Evolutionary conservation across 2,797 vertebrate species (phyloP).

Genomic region (Nyctalus aviator): DNA sequence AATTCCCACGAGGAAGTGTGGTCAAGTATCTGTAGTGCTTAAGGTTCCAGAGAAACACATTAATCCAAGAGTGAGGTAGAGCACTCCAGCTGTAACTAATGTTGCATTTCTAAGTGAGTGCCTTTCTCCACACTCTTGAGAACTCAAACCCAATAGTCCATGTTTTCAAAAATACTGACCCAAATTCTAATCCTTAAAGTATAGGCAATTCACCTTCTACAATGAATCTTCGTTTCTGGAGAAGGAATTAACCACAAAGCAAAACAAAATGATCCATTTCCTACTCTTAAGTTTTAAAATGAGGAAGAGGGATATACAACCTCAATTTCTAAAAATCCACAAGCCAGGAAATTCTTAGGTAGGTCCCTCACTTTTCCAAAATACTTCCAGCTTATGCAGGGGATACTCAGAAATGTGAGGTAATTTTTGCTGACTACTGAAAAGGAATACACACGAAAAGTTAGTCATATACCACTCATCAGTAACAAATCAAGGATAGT

Average conservation of each 20-base stretch:
- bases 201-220: neutral
- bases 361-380: neutral
- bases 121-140: neutral
- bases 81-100: neutral
- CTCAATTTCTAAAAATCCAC: constrained; percentile 3
- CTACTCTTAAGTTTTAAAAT: constrained; percentile 19
- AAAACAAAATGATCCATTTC: constrained; percentile 41
- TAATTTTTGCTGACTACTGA: neutral
- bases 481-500: neutral
- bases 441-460: neutral
- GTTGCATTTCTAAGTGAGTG: neutral
- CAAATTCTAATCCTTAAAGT: constrained; percentile 43
- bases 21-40: neutral
- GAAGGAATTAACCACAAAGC: constrained; percentile 36
- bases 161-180: constrained; percentile 24
- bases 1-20: neutral
- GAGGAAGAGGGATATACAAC: neutral
- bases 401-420: neutral
- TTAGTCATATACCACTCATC: neutral
- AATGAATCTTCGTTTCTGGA: constrained; percentile 27
- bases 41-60: neutral
- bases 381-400: neutral
- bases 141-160: neutral
- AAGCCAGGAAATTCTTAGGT: constrained; percentile 6
- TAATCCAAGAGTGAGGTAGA: neutral